Percentiles rank a stretch among this genome's conserved stretches.
These are phyloP conservation scores for Serripes groenlandicus DNA, from an alignment of 2,888 invertebrate genomes.

Conservation along the genomic window DNA sequence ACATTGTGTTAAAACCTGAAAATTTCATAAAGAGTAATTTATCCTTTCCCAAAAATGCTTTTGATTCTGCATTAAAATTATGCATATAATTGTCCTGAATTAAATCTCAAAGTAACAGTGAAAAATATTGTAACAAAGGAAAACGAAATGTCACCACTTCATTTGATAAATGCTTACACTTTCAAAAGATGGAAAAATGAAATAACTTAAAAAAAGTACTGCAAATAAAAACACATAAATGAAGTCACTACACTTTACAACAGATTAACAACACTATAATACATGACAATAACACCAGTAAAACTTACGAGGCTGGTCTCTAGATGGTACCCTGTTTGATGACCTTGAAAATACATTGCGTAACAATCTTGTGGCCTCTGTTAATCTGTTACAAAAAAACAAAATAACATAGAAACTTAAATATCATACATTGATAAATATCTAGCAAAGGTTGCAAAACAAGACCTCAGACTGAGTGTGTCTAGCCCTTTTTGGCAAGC, in stretches of 20 bases:
- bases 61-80: too few species aligned
- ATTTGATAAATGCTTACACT: too few species aligned
- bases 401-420: not conserved
- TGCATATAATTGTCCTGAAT: too few species aligned
- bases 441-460: too few species aligned
- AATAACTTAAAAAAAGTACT: not conserved
- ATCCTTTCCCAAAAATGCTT: not conserved
- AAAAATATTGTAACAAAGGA: too few species aligned
- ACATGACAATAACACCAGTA: constrained; percentile 45
- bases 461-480: too few species aligned
- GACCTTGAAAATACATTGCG: constrained; percentile 96
- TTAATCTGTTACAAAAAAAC: constrained; percentile 91
- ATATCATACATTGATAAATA: too few species aligned
- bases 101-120: too few species aligned
- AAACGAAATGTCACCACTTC: too few species aligned
- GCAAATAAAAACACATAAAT: not conserved
- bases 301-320: constrained; percentile 79
- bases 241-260: not conserved
- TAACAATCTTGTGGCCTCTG: constrained; percentile 98
- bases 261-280: not conserved
- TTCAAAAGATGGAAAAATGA: too few species aligned
- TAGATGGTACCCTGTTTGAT: constrained; percentile 77
- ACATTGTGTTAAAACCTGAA: not conserved
- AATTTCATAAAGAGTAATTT: not conserved
- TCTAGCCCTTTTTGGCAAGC: too few species aligned